Base-by-base conservation (phyloP, 2,888 invertebrate species). In the Campoletis raptor region DNA sequence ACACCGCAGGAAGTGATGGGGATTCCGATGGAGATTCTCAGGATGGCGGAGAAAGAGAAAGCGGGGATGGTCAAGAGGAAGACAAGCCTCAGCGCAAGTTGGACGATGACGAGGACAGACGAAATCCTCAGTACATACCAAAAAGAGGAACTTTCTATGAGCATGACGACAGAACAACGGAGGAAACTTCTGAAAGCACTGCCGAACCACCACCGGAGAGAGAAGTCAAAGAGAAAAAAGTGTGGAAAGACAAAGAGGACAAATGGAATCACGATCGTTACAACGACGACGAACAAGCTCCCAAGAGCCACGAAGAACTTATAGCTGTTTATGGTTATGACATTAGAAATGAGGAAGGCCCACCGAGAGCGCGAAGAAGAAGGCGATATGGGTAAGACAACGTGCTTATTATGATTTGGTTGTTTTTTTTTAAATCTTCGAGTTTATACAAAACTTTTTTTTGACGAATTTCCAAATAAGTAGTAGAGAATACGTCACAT, bases 41-140 rank as follows among this genome's bases (percentile, higher is more conserved):
- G 84, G 94, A 94, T 83, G 94, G 92, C n/a, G 92, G 89, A 18
- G 89, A 91, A 40, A 86, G 94, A 45, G 94, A 94, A 84, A 94
- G 94, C 76, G 94, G 94, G 7, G 94, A 94, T 90, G 94, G 94
- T 0, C 94, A 94, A 76, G 95, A 95, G 80, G 95, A 94, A 42
- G 94, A 94, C 61, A 96, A 96, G 88, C 95, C 96, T 0, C 96
- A 96, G 83, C 97, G 97, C 88, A 96, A 97, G 89, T 96, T 99
- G 2, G 99, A 99, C 93, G 97, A 98, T 92, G 98, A 98, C 92
- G 99, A 99, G 93, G 99, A 99, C 93, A 96, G 98, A 64, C 97
- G 98, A 93, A 99, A 99, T 95, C 99, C 99, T 0, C 99, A 99
- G 92, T 99, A 99, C 94, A 99, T 99, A 90, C 99, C 99, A 0